Evolutionary conservation across 2,797 vertebrate species (phyloP), one percentile per base, ranked within the genome.

Genomic region (Paedocypris micromegethes): DNA sequence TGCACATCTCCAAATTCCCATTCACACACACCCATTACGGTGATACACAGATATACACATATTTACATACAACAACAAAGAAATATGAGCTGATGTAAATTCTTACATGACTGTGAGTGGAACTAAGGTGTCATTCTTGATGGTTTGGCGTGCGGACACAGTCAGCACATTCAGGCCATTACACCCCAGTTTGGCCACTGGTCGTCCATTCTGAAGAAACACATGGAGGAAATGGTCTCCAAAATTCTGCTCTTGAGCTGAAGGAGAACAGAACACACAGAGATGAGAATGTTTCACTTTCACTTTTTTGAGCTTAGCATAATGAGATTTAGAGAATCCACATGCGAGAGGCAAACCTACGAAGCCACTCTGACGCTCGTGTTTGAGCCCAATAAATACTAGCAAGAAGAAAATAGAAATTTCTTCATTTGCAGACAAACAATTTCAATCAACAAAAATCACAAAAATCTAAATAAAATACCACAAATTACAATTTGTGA

Each of bases 201-300:
- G 87, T 64, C 53, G 86, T 78, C 92, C 92, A 72, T 93, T 88
- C 80, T 86, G 72, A 55, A 94, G 88, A 75, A 92, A 93, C 45
- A 95, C 77, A 54, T 93, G 91, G 73, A 95, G 88, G 75, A 93
- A 95, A 3, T 77, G 80, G 51, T 89, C 82, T 55, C 86, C 88
- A 44, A 82, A 85, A 80, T 88, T 87, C 75, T 86, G 87, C 66
- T 92, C 87, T 64, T 80, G 81, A 72, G 85, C 92, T 94, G 82
- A 77, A 85, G 85, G 80, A 75, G 74, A 61, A 75, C 77, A 45
- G 9, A 42, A 64, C 51, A 9, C 51, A n/a, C 61, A 80, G 43
- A 74, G 59, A 66, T 68, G n/a, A 62, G 23, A 38, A 45, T 9
- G 5, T 23, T 23, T 23, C 23, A 23, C 9, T 39, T 41, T 56